phyloP scores from a whole-genome alignment of 2,113 vertebrate species.

The Pandion haliaetus region DNA sequence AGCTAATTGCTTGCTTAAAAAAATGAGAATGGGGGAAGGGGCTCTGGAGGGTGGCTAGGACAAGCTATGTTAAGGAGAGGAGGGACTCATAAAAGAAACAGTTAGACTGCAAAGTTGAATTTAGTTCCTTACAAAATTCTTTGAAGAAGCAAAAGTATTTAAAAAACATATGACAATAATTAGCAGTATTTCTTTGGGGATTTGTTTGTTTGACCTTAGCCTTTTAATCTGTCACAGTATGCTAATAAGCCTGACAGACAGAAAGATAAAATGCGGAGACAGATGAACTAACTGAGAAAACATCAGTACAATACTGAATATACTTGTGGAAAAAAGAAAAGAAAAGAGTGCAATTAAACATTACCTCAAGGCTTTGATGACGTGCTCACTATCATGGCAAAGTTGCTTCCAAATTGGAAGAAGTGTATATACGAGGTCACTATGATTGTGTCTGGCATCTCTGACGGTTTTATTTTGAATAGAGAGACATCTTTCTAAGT shows the following conservation, averaged over 20 bases:
- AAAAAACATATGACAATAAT: constrained; percentile 78
- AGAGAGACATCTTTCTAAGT: background rate
- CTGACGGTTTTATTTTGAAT: background rate
- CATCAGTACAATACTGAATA: constrained; percentile 60
- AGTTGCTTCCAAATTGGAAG: constrained; percentile 13
- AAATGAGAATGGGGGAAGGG: background rate
- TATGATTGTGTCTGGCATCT: background rate
- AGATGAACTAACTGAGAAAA: constrained; percentile 43
- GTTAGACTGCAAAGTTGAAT: constrained; percentile 64
- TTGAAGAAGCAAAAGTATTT: constrained; percentile 76
- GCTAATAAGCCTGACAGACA: constrained; percentile 73
- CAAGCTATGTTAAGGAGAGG: background rate
- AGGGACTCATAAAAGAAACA: constrained; percentile 50
- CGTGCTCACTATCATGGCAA: background rate
- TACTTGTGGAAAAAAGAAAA: background rate
- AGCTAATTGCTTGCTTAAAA: background rate
- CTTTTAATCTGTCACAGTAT: constrained; percentile 80
- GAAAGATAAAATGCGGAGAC: constrained; percentile 70
- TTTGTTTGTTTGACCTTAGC: constrained; percentile 79
- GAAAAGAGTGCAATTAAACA: background rate
- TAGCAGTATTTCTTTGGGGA: constrained; percentile 77
- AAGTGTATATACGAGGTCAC: background rate
- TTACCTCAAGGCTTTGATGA: constrained; percentile 44
- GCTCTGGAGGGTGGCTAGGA: background rate
- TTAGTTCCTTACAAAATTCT: constrained; percentile 70